A percentile compares a stretch with the other conserved stretches of the same genome.
phyloP scores from a whole-genome alignment of 2,888 invertebrate genomes.

The Aquatica leii region DNA sequence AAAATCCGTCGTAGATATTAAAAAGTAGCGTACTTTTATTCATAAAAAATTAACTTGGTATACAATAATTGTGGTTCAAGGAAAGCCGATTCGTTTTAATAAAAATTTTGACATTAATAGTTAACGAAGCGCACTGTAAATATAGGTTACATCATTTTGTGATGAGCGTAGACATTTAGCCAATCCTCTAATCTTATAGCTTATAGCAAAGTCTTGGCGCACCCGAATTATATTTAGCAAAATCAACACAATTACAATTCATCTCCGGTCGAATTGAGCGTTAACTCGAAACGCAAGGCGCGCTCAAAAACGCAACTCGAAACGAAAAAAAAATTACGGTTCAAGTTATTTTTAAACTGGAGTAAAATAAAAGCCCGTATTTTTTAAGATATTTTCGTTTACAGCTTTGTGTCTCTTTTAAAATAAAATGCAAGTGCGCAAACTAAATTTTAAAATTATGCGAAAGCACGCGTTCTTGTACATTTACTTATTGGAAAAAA shows the following conservation, averaged over 20 bases:
- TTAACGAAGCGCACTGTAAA: conserved; percentile 27
- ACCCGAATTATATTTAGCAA: conserved; percentile 47
- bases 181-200: conserved; percentile 48
- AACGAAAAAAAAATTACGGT: background rate
- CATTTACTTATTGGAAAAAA: background rate
- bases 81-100: conserved; percentile 21
- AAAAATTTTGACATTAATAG: conserved; percentile 26
- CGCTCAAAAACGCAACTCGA: no score
- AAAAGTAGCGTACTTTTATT: no score
- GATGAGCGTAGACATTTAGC: conserved; percentile 42
- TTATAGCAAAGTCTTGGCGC: conserved; percentile 44
- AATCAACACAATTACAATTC: no score
- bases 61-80: conserved; percentile 3
- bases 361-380: conserved; percentile 10
- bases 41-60: no score
- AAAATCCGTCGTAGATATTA: no score
- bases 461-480: background rate
- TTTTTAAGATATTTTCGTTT: conserved; percentile 32
- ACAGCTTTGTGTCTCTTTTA: conserved; percentile 20
- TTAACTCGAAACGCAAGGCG: no score
- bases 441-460: conserved; percentile 17
- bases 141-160: conserved; percentile 32
- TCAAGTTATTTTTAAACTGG: conserved; percentile 8
- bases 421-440: conserved; percentile 27
- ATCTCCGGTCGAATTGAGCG: no score